Conservation (phyloP, 2,888 invertebrate species). For the Drosophila stalkeri region DNA sequence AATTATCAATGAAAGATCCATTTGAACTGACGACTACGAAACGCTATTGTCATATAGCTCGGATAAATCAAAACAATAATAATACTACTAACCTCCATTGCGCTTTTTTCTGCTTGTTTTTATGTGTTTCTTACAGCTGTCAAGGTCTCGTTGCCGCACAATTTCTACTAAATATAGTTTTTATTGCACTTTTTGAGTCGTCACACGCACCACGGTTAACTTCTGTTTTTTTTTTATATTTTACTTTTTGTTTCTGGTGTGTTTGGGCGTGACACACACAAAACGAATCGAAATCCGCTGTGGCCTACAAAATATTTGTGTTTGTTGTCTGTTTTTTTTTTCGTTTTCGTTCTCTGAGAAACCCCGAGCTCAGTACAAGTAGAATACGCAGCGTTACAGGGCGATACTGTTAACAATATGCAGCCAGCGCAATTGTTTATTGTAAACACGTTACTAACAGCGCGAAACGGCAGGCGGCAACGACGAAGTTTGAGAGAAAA, state of each 20-base stretch:
- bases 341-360: slow-evolving; percentile 37
- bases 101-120: slow-evolving; percentile 46
- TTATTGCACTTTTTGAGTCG: slow-evolving; percentile 48
- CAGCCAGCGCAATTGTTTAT: slow-evolving; percentile 70
- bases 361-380: slow-evolving; percentile 31
- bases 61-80: slow-evolving; percentile 32
- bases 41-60: slow-evolving; percentile 24
- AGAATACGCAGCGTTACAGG: slow-evolving; percentile 14
- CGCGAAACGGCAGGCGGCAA: slow-evolving; percentile 45
- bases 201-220: slow-evolving; percentile 64
- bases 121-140: slow-evolving; percentile 37
- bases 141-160: slow-evolving; percentile 51
- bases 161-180: slow-evolving; percentile 45
- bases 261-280: slow-evolving; percentile 75
- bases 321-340: slow-evolving; percentile 45
- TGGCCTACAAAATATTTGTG: slow-evolving; percentile 49
- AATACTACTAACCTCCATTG: slow-evolving; percentile 76
- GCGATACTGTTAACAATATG: slow-evolving; percentile 35
- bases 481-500: slow-evolving; percentile 42
- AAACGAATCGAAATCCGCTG: slow-evolving; percentile 41
- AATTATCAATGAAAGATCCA: slow-evolving; percentile 68
- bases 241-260: slow-evolving; percentile 19
- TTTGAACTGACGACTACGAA: slow-evolving; percentile 31
- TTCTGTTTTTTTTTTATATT: slow-evolving; percentile 16
- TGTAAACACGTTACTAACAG: slow-evolving; percentile 44